phyloP scores from a whole-genome alignment of 2,113 vertebrate species.

The Notiomystis cincta region DNA sequence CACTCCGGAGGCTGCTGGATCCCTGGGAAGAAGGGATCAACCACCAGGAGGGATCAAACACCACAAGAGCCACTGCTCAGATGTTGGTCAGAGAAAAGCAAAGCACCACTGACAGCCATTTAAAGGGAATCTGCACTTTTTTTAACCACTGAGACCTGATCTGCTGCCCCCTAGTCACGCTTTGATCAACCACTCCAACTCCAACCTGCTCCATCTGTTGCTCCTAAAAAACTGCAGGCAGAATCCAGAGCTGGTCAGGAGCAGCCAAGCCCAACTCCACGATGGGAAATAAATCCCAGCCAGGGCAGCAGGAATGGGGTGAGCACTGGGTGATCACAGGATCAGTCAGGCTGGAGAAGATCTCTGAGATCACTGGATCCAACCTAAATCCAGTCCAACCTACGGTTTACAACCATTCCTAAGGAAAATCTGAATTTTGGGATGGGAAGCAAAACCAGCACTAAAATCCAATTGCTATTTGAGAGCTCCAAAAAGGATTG shows the following conservation, averaged over 20 bases:
- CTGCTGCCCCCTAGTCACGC: no score
- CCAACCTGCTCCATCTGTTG: neutral
- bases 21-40: neutral
- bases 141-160: neutral
- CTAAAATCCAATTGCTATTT: neutral
- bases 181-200: neutral
- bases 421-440: neutral
- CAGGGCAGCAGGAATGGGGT: neutral
- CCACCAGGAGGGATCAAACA: neutral
- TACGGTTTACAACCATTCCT: neutral
- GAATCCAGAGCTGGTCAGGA: neutral
- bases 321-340: neutral
- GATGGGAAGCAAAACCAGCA: neutral
- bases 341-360: neutral
- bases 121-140: accelerated
- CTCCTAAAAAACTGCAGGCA: neutral
- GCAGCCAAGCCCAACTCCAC: neutral
- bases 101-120: neutral
- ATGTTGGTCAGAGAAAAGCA: neutral
- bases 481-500: neutral
- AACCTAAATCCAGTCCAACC: neutral
- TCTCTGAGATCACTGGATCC: neutral
- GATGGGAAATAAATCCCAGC: accelerated
- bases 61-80: neutral
- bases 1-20: neutral